A percentile compares a stretch with the other conserved stretches of the same genome.
Conservation (phyloP, 2,113 vertebrate species). For the Sakesphorus luctuosus region DNA sequence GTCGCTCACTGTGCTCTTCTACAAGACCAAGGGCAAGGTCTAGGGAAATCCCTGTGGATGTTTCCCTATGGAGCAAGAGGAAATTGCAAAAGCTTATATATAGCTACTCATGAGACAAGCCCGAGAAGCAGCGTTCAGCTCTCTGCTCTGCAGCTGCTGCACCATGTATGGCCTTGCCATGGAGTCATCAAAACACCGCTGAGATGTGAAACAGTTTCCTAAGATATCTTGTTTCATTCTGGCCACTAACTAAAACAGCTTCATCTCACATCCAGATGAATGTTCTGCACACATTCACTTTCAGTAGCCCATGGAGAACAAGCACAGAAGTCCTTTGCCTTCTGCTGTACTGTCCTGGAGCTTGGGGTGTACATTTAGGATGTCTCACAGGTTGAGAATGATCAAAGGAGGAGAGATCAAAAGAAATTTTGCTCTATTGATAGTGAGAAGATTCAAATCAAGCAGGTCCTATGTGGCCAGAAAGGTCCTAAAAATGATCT, state of each 20-base stretch:
- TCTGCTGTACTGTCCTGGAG: not conserved
- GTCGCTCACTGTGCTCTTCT: not conserved
- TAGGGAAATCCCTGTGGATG: not conserved
- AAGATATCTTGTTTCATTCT: not conserved
- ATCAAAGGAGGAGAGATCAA: not conserved
- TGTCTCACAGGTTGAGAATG: rapidly evolving
- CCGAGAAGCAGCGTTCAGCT: not conserved
- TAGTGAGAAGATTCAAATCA: not conserved
- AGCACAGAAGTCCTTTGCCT: not conserved
- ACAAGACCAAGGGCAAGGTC: not conserved
- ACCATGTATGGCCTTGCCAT: not conserved
- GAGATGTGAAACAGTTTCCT: not conserved
- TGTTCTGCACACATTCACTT: not conserved
- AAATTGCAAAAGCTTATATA: not conserved
- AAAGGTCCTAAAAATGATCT: not conserved
- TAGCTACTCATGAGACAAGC: not conserved
- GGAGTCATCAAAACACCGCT: not conserved
- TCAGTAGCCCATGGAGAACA: not conserved
- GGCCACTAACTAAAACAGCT: not conserved
- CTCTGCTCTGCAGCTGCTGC: not conserved
- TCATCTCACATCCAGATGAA: not conserved
- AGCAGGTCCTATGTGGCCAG: not conserved
- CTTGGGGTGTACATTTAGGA: not conserved
- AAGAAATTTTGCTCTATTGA: not conserved
- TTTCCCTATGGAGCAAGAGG: not conserved